Evolutionary conservation across 2,888 invertebrate genomes (phyloP).

Genomic region (Ischnura elegans): DNA sequence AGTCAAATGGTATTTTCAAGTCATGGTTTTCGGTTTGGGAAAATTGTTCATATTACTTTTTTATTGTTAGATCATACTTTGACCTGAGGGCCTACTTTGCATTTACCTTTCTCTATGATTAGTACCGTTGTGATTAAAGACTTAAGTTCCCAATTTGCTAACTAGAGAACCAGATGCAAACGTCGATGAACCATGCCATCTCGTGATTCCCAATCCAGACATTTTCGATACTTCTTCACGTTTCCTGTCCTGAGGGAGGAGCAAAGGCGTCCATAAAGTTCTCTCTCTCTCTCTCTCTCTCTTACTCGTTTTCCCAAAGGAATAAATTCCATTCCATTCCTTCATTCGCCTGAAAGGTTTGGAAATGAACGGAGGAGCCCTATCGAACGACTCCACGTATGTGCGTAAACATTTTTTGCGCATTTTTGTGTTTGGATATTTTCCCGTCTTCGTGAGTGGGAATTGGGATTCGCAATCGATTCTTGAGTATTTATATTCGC

Average conservation of each 20-base stretch:
- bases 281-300: too few relatives aligned
- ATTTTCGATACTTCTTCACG: not conserved
- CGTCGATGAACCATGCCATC: not conserved
- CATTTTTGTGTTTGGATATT: too few relatives aligned
- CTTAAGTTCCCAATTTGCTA: not conserved
- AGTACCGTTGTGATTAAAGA: too few relatives aligned
- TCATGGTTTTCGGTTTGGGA: too few relatives aligned
- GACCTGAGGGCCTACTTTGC: too few relatives aligned
- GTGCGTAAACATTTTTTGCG: not conserved
- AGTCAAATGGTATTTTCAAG: too few relatives aligned
- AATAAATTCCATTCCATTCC: not conserved
- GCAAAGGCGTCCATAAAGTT: not conserved
- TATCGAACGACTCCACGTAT: not conserved
- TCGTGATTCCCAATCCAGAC: not conserved
- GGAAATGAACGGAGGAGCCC: not conserved
- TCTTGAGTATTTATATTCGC: not conserved
- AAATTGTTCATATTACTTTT: too few relatives aligned
- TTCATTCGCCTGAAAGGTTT: not conserved
- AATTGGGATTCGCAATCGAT: not conserved
- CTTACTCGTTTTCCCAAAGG: too few relatives aligned
- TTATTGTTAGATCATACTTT: too few relatives aligned
- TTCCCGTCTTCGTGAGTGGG: not conserved
- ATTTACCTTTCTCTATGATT: too few relatives aligned
- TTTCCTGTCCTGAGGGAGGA: not conserved
- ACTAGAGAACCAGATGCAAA: not conserved